These are phyloP conservation scores for Philereme vetulata DNA, from an alignment of 2,888 invertebrate genomes.

Conservation along the genomic window DNA sequence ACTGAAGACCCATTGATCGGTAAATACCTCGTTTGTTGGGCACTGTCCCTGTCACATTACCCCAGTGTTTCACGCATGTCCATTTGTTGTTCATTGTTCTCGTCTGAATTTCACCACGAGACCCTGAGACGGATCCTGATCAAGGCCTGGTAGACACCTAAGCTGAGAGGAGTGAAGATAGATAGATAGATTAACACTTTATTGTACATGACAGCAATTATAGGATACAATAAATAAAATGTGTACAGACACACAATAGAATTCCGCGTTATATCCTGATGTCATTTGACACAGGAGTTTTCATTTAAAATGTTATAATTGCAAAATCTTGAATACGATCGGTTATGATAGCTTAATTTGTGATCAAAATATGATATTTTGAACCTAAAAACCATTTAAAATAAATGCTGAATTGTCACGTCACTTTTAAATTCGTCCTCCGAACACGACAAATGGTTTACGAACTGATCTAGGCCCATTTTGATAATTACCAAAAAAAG, in stretches of 20 bases:
- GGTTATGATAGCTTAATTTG: no score
- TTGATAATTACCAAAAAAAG: no score
- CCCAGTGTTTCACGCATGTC: conserved; percentile 66
- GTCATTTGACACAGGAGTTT: no score
- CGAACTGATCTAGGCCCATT: no score
- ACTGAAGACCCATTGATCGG: conserved; percentile 1
- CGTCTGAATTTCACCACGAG: conserved; percentile 54
- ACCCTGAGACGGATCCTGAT: conserved; percentile 57
- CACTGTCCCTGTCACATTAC: conserved; percentile 6
- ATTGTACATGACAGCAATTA: no score
- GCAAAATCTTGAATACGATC: no score
- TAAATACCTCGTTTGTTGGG: conserved; percentile 10
- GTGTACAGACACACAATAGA: background rate
- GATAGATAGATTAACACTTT: background rate
- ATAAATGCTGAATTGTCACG: no score
- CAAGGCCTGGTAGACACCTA: conserved; percentile 33
- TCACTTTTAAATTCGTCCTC: no score
- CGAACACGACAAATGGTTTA: no score
- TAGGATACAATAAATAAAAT: background rate
- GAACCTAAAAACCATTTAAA: no score
- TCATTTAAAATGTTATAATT: no score
- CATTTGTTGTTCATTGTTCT: conserved; percentile 73
- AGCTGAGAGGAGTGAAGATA: conserved; percentile 10
- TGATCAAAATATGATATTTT: no score
- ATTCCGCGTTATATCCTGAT: background rate